Conservation (phyloP, 2,888 invertebrate species). For the Serripes groenlandicus region DNA sequence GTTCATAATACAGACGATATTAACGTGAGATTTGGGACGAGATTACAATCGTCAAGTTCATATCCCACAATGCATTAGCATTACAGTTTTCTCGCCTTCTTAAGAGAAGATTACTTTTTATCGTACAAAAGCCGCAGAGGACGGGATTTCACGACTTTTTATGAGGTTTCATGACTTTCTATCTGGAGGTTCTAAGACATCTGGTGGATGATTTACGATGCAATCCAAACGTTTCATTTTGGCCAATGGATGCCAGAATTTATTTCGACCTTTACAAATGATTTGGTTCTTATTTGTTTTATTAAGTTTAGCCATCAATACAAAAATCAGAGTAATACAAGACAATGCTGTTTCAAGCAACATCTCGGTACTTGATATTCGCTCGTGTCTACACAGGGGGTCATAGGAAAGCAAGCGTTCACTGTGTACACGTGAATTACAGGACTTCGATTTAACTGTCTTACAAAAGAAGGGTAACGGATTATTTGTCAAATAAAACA, state of each 20-base stretch:
- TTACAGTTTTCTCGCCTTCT: constrained; percentile 49
- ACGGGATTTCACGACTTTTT: constrained; percentile 19
- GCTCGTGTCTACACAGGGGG: too few species aligned
- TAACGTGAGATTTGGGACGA: constrained; percentile 27
- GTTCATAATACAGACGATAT: constrained; percentile 18
- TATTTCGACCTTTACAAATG: background rate
- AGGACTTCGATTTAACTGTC: background rate
- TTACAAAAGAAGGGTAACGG: background rate
- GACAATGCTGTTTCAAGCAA: too few species aligned
- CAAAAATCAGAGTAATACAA: too few species aligned
- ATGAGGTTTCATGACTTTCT: constrained; percentile 26
- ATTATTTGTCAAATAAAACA: constrained; percentile 33
- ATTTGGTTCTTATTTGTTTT: too few species aligned
- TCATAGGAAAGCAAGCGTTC: too few species aligned
- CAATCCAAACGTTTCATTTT: constrained; percentile 47
- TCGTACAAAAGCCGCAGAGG: constrained; percentile 41
- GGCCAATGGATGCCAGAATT: background rate
- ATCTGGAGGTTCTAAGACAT: constrained; percentile 3
- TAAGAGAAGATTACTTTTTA: constrained; percentile 48
- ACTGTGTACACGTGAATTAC: too few species aligned
- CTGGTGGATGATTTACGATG: constrained; percentile 37
- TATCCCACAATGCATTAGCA: constrained; percentile 54
- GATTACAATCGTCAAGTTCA: constrained; percentile 20
- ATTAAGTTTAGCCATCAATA: too few species aligned
- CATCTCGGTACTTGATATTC: too few species aligned